Percentiles rank a stretch among this genome's conserved stretches.
phyloP scores from a whole-genome alignment of 2,113 vertebrate genomes.

The Proteles cristata region DNA sequence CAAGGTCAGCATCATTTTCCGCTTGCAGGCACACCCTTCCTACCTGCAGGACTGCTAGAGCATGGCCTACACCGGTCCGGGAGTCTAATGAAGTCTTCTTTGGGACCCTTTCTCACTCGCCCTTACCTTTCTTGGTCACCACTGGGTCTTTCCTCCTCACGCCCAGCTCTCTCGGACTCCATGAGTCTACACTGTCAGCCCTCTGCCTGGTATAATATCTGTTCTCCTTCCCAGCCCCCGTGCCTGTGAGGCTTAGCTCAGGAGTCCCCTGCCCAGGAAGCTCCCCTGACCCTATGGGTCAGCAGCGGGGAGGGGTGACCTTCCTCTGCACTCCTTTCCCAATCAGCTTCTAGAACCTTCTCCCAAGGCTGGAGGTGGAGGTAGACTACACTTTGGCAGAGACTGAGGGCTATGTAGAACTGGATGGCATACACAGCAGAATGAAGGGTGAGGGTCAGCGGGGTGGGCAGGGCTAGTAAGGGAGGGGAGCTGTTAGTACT shows the following conservation, averaged over 20 bases:
- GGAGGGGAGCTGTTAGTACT: background rate
- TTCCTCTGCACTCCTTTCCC: background rate
- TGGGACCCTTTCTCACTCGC: rapidly evolving
- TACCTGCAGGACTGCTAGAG: too few relatives aligned
- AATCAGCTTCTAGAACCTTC: background rate
- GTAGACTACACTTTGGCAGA: background rate
- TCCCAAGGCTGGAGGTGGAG: background rate
- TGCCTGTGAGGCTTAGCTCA: background rate
- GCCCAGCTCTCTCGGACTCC: background rate
- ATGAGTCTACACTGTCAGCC: rapidly evolving
- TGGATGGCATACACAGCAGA: rapidly evolving
- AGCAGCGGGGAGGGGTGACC: too few relatives aligned
- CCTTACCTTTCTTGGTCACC: background rate
- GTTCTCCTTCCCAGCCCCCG: background rate
- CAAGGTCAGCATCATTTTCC: background rate
- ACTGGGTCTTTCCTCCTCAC: rapidly evolving
- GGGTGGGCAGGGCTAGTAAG: rapidly evolving
- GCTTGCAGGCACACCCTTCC: background rate
- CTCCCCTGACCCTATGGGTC: background rate
- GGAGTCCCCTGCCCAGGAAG: background rate
- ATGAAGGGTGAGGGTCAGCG: background rate
- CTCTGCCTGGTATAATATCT: background rate
- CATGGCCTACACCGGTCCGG: too few relatives aligned
- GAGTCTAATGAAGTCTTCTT: background rate
- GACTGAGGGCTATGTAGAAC: rapidly evolving